Base-by-base conservation (phyloP, 2,113 vertebrate species). In the Pavo muticus region DNA sequence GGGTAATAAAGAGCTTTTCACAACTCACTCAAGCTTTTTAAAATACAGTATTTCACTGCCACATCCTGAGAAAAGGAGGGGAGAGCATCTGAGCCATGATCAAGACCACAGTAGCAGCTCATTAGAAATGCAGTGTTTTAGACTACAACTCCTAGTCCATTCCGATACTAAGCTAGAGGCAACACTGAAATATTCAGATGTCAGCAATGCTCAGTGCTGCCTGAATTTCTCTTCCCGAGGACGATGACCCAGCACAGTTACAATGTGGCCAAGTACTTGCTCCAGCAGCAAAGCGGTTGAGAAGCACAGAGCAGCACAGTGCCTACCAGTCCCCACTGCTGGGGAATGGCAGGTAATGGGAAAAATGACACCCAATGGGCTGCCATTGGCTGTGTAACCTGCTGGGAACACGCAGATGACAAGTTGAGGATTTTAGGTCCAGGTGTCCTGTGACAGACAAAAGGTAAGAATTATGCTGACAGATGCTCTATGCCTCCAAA, bases 1-100 rank as follows among this genome's bases (percentile, higher is more conserved):
- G 98, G 98, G 98, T 98, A 98, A 99, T 98, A 97, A 98, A 98
- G 98, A 97, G 97, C 97, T 97, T 98, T 98, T 96, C 96, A 97
- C 88, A 91, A 50, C 76, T 72, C 86, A 67, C 67, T 85, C 93
- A 18, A 52, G 87, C 40, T 88, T 96, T 96, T 84, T 69, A 91
- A 69, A 89, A 37, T 30, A 42, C 19, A 4, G 30, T 30, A 48
- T 73, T 87, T 90, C 25, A 42, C 59, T 69, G 47, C 48, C 68
- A 84, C 1, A 8, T 77, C 57, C 73, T 42, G 67, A 52, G 50
- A 72, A 94, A 80, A 50, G 37, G 35, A 21, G 11, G 37, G 15
- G 64, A 37, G 4, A 48, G 10, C 64, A 32, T 6, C 10, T 14
- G 35, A 84, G 63, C 37, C 64, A 3, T 0, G 1, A 23, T 56